Evolutionary conservation across 2,888 invertebrate genomes (phyloP), one percentile per base, ranked within the genome.

Genomic region (Eudemis profundana): DNA sequence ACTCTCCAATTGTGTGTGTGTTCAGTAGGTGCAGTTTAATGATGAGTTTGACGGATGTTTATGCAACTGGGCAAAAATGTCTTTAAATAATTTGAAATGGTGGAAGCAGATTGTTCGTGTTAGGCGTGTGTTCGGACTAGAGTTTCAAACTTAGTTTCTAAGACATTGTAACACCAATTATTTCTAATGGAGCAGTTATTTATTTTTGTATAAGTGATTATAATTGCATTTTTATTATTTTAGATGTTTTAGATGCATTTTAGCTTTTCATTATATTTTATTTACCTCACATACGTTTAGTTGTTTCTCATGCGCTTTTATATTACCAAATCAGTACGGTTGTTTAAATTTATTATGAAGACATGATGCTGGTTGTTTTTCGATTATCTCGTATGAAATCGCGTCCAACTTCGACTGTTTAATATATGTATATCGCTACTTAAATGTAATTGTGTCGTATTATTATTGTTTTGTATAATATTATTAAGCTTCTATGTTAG

Each of bases 401-500:
- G 57, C 64, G 65, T 65, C 65, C 65, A 53, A 60, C 57, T 50
- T 59, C 46, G 65, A 60, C 53, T 60, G 65, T 60, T 65, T 46
- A 60, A 47, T 60, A 17, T 64, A 63, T 60, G 19, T 64, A 63
- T 63, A 38, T 51, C 17, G 27, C 65, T 60, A 47, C 53, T 46
- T 59, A 53, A 59, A 38, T 59, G 51, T 65, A 64, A 60, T 50
- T 57, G 63, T 65, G 38, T 60, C 38, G 53, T 65, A 53, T 53
- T 64, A 57, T 50, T 51, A 64, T 64, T 53, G 15, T 61, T 61
- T 67, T 62, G 46, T 67, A 62, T n/a, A n/a, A n/a, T 67, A 51
- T 36, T 44, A 61, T 53, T 66, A 66, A 51, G 66, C 62, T 62
- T 66, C 66, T 66, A 42, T 62, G 49, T 66, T 65, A 65, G 60